Evolutionary conservation across 2,888 invertebrate genomes (phyloP).

Genomic region (Trichogramma dendrolimi): DNA sequence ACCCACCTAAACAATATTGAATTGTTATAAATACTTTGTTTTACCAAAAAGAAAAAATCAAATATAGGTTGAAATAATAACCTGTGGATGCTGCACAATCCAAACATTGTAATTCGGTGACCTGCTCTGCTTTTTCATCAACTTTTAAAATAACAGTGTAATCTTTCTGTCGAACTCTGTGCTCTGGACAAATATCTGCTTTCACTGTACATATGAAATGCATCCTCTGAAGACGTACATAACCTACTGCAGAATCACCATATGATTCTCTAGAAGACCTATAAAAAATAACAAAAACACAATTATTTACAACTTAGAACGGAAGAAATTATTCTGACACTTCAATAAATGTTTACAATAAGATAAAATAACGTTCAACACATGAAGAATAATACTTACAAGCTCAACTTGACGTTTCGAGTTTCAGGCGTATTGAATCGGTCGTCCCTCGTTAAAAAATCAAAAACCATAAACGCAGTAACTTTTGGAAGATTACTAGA

Average conservation of each 20-base stretch:
- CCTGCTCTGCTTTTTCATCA: constrained; percentile 16
- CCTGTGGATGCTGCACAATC: constrained; percentile 19
- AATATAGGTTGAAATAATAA: constrained; percentile 4
- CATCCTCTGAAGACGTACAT: constrained; percentile 17
- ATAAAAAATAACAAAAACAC: not conserved
- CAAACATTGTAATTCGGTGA: constrained; percentile 16
- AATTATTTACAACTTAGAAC: no score
- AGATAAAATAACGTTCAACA: no score
- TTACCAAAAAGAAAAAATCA: not conserved
- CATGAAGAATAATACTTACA: no score
- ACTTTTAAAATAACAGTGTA: constrained; percentile 17
- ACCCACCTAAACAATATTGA: constrained; percentile 10
- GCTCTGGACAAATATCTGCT: constrained; percentile 23
- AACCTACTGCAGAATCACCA: constrained; percentile 22
- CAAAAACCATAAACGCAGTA: no score
- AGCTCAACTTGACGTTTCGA: no score
- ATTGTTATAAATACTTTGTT: constrained; percentile 3
- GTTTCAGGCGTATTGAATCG: no score
- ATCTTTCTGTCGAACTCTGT: constrained; percentile 15
- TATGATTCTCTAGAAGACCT: constrained; percentile 21
- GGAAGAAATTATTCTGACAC: no score
- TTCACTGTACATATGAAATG: constrained; percentile 9
- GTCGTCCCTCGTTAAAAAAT: no score
- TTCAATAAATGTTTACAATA: no score
- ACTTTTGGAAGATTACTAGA: no score